A percentile compares a stretch with the other conserved stretches of the same genome.
These are phyloP conservation scores for Montipora sp. DNA, from an alignment of 64 coral and sea anemone species.

Conservation along the genomic window DNA sequence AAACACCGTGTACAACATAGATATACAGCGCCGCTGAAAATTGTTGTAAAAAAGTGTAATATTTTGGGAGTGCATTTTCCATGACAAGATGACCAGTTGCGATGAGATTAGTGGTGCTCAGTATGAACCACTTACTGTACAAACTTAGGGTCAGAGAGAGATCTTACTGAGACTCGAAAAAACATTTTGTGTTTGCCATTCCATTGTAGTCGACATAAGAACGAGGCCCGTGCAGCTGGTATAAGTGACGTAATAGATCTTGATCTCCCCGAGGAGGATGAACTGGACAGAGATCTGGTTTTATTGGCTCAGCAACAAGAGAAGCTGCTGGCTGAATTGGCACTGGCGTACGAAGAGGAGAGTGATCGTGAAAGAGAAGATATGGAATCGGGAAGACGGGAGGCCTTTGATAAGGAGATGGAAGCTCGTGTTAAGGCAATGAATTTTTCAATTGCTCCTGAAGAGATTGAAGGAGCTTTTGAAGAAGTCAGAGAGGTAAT, in stretches of 20 bases:
- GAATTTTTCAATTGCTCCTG: slow-evolving; percentile 72
- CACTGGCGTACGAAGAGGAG: slow-evolving; percentile 87
- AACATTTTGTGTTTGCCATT: neutral
- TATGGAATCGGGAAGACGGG: slow-evolving; percentile 83
- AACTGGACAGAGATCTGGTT: slow-evolving; percentile 84
- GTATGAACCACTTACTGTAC: too few relatives aligned
- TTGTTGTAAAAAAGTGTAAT: too few relatives aligned
- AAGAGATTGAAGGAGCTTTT: slow-evolving; percentile 85
- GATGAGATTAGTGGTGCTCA: too few relatives aligned
- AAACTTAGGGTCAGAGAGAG: too few relatives aligned
- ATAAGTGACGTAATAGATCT: slow-evolving; percentile 95
- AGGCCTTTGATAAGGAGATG: slow-evolving; percentile 92
- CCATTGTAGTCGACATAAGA: slow-evolving; percentile 83
- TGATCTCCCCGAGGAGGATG: slow-evolving; percentile 94
- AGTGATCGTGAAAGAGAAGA: slow-evolving; percentile 81
- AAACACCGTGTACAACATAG: too few relatives aligned
- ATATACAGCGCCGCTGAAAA: too few relatives aligned
- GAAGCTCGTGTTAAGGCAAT: slow-evolving; percentile 85
- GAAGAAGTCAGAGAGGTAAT: slow-evolving; percentile 93
- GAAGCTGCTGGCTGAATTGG: slow-evolving; percentile 88
- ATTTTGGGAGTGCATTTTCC: too few relatives aligned
- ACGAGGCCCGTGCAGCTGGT: slow-evolving; percentile 88
- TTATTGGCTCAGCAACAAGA: slow-evolving; percentile 91
- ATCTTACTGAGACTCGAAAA: too few relatives aligned
- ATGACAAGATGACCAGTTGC: too few relatives aligned